Conservation (phyloP, 2,888 invertebrate species). For the Thereva nobilitata region DNA sequence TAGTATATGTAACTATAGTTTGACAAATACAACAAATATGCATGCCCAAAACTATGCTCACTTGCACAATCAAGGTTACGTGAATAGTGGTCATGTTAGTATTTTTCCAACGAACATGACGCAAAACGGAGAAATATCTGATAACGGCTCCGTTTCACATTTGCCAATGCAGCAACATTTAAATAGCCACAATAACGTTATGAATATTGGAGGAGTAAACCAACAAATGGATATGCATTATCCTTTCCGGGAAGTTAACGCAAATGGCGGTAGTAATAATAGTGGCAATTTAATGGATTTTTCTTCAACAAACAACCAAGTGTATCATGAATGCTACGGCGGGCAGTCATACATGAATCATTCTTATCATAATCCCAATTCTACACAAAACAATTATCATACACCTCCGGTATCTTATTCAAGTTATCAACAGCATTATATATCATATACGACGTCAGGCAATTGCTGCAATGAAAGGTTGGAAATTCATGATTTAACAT, state of each 20-base stretch:
- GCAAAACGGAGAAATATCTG: constrained; percentile 13
- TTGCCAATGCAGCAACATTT: constrained; percentile 23
- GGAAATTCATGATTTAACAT: constrained; percentile 29
- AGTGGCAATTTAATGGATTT: constrained; percentile 34
- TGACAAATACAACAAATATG: constrained; percentile 36
- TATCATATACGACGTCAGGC: constrained; percentile 22
- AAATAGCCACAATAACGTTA: constrained; percentile 2
- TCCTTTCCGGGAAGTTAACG: constrained; percentile 42
- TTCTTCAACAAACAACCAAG: constrained; percentile 15
- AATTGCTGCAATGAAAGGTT: background rate
- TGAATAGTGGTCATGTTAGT: constrained; percentile 5
- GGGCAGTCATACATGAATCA: constrained; percentile 35
- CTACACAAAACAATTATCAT: constrained; percentile 15
- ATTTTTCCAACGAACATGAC: constrained; percentile 7
- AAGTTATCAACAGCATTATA: constrained; percentile 37
- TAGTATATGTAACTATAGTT: constrained; percentile 35
- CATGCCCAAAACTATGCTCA: constrained; percentile 25
- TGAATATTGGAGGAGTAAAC: constrained; percentile 13
- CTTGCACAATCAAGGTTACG: constrained; percentile 21
- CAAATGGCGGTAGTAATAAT: background rate
- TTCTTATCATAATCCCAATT: constrained; percentile 18
- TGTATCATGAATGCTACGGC: constrained; percentile 36
- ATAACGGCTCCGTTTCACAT: constrained; percentile 21
- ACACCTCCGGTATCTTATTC: constrained; percentile 17
- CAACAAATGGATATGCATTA: constrained; percentile 43